Conservation (phyloP, 2,888 invertebrate species). For the Perdita meconis region DNA sequence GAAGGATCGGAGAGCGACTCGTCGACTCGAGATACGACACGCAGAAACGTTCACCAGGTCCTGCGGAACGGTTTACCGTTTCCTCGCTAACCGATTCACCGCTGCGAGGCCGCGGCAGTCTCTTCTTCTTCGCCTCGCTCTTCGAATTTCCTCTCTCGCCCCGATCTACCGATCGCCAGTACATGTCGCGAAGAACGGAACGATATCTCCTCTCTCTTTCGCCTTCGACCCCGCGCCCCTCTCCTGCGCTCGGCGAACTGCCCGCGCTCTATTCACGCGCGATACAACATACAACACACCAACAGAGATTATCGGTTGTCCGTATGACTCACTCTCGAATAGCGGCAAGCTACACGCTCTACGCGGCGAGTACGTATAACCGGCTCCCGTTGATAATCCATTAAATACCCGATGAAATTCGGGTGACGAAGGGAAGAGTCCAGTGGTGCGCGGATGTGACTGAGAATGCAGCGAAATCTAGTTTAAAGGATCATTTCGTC, state of each 20-base stretch:
- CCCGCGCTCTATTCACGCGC: conserved; percentile 63
- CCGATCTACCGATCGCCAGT: conserved; percentile 35
- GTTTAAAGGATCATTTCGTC: too few species aligned
- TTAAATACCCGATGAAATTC: conserved; percentile 33
- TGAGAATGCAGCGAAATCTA: too few species aligned
- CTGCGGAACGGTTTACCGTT: conserved; percentile 70
- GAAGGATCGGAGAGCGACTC: conserved; percentile 29
- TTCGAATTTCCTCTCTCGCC: conserved; percentile 14
- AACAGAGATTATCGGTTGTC: conserved; percentile 64
- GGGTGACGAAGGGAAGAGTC: too few species aligned
- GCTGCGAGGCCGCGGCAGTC: neutral
- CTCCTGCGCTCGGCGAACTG: conserved; percentile 43
- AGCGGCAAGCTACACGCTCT: conserved; percentile 47
- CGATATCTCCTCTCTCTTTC: conserved; percentile 39
- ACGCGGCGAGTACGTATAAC: conserved; percentile 24
- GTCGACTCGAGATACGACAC: conserved; percentile 36
- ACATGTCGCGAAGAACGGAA: conserved; percentile 55
- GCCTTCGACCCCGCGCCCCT: conserved; percentile 39
- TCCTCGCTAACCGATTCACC: conserved; percentile 60
- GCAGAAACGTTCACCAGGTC: conserved; percentile 58
- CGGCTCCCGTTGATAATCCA: conserved; percentile 53
- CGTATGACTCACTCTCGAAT: conserved; percentile 68
- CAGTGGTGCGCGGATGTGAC: too few species aligned
- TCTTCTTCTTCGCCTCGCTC: conserved; percentile 28
- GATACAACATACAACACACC: conserved; percentile 15